A percentile compares a stretch with the other conserved stretches of the same genome.
Evolutionary conservation across 2,113 vertebrate species (phyloP).

Genomic region (Vulpes lagopus): DNA sequence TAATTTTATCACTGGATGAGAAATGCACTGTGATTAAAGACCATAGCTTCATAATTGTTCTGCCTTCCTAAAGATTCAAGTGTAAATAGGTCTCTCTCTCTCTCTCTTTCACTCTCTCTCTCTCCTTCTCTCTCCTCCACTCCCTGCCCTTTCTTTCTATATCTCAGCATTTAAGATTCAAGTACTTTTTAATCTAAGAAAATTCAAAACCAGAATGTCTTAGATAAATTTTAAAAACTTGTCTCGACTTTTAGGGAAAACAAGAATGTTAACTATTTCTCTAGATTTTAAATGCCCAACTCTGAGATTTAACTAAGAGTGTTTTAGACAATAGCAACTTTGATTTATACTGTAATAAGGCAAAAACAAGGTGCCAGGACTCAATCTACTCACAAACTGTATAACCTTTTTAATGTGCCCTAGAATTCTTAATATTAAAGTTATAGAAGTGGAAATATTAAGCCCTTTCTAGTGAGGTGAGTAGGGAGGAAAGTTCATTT

Average conservation of each 20-base stretch:
- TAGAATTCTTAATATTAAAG: slow-evolving; percentile 69
- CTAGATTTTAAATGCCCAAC: neutral
- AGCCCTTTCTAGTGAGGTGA: slow-evolving; percentile 42
- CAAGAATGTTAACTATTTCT: neutral
- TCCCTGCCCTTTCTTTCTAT: neutral
- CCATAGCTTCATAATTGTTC: neutral
- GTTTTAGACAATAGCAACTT: neutral
- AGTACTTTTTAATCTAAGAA: neutral
- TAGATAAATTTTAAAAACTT: neutral
- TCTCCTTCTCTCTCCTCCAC: neutral
- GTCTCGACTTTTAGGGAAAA: neutral
- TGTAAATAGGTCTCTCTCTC: neutral
- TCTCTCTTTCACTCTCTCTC: neutral
- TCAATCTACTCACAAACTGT: neutral
- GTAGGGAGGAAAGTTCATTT: slow-evolving; percentile 30
- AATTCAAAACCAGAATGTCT: neutral
- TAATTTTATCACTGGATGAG: neutral
- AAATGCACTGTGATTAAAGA: neutral
- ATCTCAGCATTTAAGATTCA: neutral
- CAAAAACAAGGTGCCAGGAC: neutral
- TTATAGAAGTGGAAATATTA: slow-evolving; percentile 74
- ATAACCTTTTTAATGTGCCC: slow-evolving; percentile 78
- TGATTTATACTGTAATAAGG: neutral
- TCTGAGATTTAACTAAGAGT: slow-evolving; percentile 20
- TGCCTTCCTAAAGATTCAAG: neutral